phyloP scores from a whole-genome alignment of 2,113 vertebrate species.

The Brienomyrus longianalis region DNA sequence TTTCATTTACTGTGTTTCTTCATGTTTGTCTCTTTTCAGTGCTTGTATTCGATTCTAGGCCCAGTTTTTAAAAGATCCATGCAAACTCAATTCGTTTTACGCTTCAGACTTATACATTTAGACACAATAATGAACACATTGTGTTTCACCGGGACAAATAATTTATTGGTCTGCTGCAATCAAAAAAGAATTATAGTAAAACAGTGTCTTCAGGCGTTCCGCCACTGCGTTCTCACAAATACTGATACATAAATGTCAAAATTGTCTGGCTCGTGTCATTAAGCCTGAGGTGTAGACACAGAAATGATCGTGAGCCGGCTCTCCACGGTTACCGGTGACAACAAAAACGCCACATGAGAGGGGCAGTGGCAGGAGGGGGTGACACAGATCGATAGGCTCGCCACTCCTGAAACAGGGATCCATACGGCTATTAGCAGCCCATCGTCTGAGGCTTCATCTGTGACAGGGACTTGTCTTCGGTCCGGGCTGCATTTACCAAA shows the following conservation, averaged over 20 bases:
- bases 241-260: background rate
- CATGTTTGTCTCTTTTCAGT: background rate
- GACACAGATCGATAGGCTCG: conserved; percentile 9
- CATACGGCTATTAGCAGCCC: conserved; percentile 6
- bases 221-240: background rate
- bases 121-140: background rate
- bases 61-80: background rate
- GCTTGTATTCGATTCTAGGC: background rate
- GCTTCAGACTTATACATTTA: background rate
- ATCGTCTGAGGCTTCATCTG: background rate
- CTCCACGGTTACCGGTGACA: background rate
- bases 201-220: background rate
- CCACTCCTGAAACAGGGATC: conserved; percentile 8
- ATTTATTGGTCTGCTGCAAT: background rate
- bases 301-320: background rate
- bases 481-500: conserved; percentile 12
- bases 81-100: background rate
- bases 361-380: background rate
- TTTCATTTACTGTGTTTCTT: background rate
- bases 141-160: background rate
- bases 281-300: background rate
- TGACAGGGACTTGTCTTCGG: background rate
- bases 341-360: background rate
- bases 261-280: background rate
- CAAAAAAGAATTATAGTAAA: background rate